A percentile compares a stretch with the other conserved stretches of the same genome.
These are phyloP conservation scores for Drosophila niveifrons DNA, from an alignment of 2,888 invertebrate species.

Conservation along the genomic window DNA sequence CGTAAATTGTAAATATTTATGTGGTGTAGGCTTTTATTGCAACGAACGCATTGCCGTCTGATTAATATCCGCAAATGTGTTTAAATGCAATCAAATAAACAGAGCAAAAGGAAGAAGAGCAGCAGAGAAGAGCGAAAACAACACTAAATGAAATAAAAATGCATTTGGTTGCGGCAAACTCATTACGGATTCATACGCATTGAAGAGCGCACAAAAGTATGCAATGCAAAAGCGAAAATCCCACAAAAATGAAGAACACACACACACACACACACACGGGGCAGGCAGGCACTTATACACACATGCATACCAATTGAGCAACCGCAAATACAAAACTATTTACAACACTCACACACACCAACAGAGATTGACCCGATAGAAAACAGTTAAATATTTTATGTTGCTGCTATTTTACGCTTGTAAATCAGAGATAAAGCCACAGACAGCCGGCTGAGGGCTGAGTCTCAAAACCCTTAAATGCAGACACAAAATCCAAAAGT, in stretches of 20 bases:
- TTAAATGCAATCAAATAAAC: constrained; percentile 43
- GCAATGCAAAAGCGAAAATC: constrained; percentile 42
- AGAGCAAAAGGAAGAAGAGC: neutral
- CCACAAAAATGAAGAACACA: constrained; percentile 40
- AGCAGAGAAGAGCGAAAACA: neutral
- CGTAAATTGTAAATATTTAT: constrained; percentile 58
- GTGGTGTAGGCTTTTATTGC: constrained; percentile 39
- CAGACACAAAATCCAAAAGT: constrained; percentile 51
- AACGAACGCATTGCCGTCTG: constrained; percentile 24
- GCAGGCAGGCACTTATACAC: constrained; percentile 23
- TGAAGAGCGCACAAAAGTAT: constrained; percentile 43
- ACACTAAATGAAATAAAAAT: constrained; percentile 41
- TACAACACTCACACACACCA: constrained; percentile 21
- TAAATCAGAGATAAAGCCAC: constrained; percentile 74
- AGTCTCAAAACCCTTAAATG: constrained; percentile 37
- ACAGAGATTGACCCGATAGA: constrained; percentile 50
- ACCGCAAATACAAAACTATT: constrained; percentile 49
- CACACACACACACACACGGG: constrained; percentile 13
- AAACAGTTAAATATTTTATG: constrained; percentile 73
- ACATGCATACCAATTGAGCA: constrained; percentile 39
- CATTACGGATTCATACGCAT: constrained; percentile 58
- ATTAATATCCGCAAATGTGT: constrained; percentile 39
- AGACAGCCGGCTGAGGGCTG: constrained; percentile 51
- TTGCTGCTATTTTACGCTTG: constrained; percentile 76
- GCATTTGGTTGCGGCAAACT: constrained; percentile 51